Base-by-base conservation (phyloP, 2,113 vertebrate species). In the Periophthalmodon schlosseri region DNA sequence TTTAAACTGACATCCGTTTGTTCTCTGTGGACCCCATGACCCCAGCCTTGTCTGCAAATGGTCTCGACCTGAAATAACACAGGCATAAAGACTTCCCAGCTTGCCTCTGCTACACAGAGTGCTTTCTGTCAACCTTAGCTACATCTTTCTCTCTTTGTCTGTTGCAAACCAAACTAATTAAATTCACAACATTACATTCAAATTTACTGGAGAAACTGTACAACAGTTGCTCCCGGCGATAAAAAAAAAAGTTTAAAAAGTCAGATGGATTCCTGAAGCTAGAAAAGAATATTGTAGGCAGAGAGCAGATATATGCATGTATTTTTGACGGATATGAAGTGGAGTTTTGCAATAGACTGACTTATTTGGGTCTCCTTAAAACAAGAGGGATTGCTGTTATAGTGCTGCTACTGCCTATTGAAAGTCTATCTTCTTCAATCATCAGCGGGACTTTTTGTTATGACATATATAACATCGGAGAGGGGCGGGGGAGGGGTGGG, bases 381-480 rank as follows among this genome's bases (percentile, higher is more conserved):
- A 81, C 76, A 81, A 80, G 70, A 82, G 61, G 44, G 74, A 67
- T 68, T 33, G 67, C 72, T 80, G 39, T 10, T 44, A 44, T 23
- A 20, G 64, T 75, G 78, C 72, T 68, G 63, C 76, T 78, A 61
- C 76, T 72, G 86, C 72, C 75, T 76, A 72, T 61, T 52, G 5
- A 39, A 20, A 60, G 23, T 73, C n/a, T 57, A 81, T 75, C 77
- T 73, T 63, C 68, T 64, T 73, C 68, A 67, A 81, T 84, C 80
- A 81, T 78, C 77, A 72, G 67, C 74, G 73, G 21, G 56, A 79
- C 68, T 85, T 86, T 75, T 79, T 79, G 86, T 84, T 82, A 67
- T 90, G 89, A 85, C 87, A 81, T 73, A 71, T 78, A 65, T 73
- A 84, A 77, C 64, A 87, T 84, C 78, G 82, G 83, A 78, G 82